Evolutionary conservation across 2,888 invertebrate species (phyloP), one percentile per base, ranked within the genome.

Genomic region (Mythimna vitellina): DNA sequence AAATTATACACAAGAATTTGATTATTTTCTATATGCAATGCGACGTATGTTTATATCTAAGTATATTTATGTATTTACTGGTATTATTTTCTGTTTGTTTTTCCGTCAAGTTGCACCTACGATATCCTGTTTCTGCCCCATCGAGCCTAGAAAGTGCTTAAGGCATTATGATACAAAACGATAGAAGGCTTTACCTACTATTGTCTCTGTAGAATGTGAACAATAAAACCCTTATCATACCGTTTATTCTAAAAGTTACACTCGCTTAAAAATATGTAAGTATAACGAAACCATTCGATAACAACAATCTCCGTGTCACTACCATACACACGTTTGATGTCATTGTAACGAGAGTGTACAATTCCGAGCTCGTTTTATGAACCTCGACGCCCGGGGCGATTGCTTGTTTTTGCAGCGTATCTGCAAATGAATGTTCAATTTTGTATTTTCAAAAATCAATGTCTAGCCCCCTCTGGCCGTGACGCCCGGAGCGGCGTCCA

Each of bases 341-440:
- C 38, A 12, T 56, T 61, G 61, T 65, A 72, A 56, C 56, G 10
- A 25, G 58, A 42, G 32, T 54, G 38, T 54, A 42, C 63, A 61
- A 80, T 64, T 54, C 56, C 22, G 38, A 49, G 54, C 65, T 20
- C 65, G 61, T 29, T 60, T 46, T 53, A 64, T 66, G 49, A 66
- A 61, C 25, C 61, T 54, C 64, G 71, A 54, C 56, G 53, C 53
- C 69, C 51, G 68, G 54, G 58, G 54, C 73, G 53, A 53, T 54
- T 51, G 58, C 46, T 73, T 70, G 51, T 65, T 73, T 78, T 75
- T 70, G 67, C 66, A 76, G 46, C 58, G 76, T 66, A 69, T 60
- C 69, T 78, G 81, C 58, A 76, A 80, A 80, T 76, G 69, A 76
- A 80, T n/a, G 65, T 76, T 80, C 69, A 76, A 81, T 80, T 78